Evolutionary conservation across 2,888 invertebrate genomes (phyloP), one percentile per base, ranked within the genome.

Genomic region (Lottia gigantea): DNA sequence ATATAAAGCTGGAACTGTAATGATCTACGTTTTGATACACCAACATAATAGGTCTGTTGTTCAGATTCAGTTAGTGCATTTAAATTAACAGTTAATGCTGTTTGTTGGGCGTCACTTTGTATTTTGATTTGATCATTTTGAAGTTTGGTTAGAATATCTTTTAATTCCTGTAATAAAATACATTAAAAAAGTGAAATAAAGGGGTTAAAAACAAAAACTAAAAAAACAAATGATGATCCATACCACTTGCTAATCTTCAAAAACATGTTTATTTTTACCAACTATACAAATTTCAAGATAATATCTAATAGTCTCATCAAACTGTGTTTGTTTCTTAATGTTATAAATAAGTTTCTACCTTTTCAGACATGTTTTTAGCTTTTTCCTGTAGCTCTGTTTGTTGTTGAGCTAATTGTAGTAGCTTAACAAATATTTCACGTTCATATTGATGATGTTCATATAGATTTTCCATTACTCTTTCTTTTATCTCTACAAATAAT

Each of bases 391-490:
- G 14, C 63, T 69, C 46, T 16, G 66, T 70, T 63, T 78, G 76
- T 19, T 64, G 62, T 25, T 74, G 70, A 8, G 76, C 76, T 6
- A 73, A 68, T 19, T 78, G 74, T 15, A 83, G 71, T 11, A 84
- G 64, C 7, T 75, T 76, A 55, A 79, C 71, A 47, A 84, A 67
- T 19, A 81, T 62, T 61, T 82, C 78, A 64, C 80, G 70, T 63
- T 85, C 85, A 46, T 79, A 78, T 25, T 72, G 72, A n/a, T 84
- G 84, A 46, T 76, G 75, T 61, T 75, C 76, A 66, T 83, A 83
- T 61, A 83, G 69, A 25, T 77, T 73, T 49, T 71, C 73, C 65
- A 85, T 67, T 16, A 83, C 73, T 0, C 74, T 76, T 46, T 78
- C 80, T 26, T 80, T 76, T 16, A 77, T 62, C 62, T 68, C 67